A percentile compares a stretch with the other conserved stretches of the same genome.
These are phyloP conservation scores for Scolanthus callimorphus DNA, from an alignment of 92 coral and sea anemone species.

Conservation along the genomic window DNA sequence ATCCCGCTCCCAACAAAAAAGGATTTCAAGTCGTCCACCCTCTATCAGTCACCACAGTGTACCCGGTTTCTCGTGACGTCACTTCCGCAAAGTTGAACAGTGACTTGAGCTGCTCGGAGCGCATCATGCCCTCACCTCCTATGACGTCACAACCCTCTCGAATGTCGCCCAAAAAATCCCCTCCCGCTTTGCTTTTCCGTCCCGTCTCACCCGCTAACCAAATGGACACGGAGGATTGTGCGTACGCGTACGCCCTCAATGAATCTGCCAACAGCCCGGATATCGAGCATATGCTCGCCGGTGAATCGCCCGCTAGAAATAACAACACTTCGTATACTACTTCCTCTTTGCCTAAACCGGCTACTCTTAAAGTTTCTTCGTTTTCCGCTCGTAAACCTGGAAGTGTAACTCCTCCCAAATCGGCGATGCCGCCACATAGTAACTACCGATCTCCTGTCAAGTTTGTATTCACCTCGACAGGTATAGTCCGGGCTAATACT, in stretches of 20 bases:
- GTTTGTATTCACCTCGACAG: slow-evolving; percentile 1
- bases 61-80: not conserved
- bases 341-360: not conserved
- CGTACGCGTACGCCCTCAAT: slow-evolving; percentile 65
- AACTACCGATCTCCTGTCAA: not conserved
- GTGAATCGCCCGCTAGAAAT: slow-evolving; percentile 38
- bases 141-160: not conserved
- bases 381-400: not conserved
- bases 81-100: too few species aligned
- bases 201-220: slow-evolving; percentile 46
- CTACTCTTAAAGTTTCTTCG: not conserved
- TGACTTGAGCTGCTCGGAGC: not conserved
- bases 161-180: slow-evolving; percentile 9
- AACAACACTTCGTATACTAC: not conserved
- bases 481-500: not conserved
- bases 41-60: not conserved
- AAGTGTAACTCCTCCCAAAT: not conserved
- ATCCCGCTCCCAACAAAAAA: not conserved
- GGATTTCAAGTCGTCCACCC: not conserved
- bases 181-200: slow-evolving; percentile 42
- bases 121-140: not conserved
- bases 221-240: slow-evolving; percentile 43
- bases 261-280: slow-evolving; percentile 73
- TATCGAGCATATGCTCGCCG: slow-evolving; percentile 50
- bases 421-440: not conserved